Evolutionary conservation across 2,113 vertebrate genomes (phyloP).

Genomic region (Prochilodus magdalenae): DNA sequence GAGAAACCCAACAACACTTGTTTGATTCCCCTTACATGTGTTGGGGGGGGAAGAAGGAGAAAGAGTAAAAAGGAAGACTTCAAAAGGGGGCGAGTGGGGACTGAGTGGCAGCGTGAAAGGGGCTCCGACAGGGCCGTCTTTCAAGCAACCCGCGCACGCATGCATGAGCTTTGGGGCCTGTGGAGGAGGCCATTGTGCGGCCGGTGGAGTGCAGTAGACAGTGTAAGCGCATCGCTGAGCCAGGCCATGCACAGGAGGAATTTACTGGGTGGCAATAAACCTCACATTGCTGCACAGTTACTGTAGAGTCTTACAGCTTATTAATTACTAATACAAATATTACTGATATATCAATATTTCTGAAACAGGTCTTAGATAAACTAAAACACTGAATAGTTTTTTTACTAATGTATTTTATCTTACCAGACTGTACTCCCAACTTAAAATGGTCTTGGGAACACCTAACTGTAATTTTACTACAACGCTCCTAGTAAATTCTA

Average conservation of each 20-base stretch:
- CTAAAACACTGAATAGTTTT: too few relatives aligned
- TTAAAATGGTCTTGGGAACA: background rate
- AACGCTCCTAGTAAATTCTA: background rate
- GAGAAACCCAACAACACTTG: conserved; percentile 8
- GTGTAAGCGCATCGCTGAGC: conserved; percentile 21
- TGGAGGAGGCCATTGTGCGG: conserved; percentile 17
- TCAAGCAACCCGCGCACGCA: conserved; percentile 14
- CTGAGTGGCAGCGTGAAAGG: conserved; percentile 39
- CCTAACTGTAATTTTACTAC: too few relatives aligned
- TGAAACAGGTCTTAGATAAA: too few relatives aligned
- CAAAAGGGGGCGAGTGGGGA: conserved; percentile 11
- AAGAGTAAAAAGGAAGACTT: conserved; percentile 22
- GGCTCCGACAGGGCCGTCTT: conserved; percentile 22
- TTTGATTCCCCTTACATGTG: conserved; percentile 37
- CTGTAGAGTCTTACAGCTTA: background rate
- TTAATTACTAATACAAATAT: background rate
- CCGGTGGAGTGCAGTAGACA: conserved; percentile 11
- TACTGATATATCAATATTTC: too few relatives aligned
- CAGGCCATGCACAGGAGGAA: background rate
- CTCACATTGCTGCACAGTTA: background rate
- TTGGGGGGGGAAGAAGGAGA: background rate
- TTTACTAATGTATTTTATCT: too few relatives aligned
- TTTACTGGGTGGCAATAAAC: background rate
- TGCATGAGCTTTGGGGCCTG: conserved; percentile 33
- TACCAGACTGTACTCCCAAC: too few relatives aligned